Percentiles rank a stretch among this genome's conserved stretches.
Conservation (phyloP, 1,140 invertebrate genomes). For the Catajapyx aquilonaris region DNA sequence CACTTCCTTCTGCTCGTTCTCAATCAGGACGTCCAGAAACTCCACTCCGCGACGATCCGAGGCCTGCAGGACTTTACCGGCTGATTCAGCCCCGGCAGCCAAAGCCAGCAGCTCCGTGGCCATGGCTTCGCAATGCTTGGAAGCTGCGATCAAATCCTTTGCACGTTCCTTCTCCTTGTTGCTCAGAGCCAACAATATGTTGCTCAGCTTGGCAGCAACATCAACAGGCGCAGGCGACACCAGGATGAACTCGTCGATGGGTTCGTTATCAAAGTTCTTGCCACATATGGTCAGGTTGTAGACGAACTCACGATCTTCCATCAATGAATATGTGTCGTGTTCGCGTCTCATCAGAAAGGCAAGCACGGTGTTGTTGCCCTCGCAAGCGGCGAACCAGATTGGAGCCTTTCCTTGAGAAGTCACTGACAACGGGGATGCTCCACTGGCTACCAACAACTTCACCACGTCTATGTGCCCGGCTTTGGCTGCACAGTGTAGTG, state of each 20-base stretch:
- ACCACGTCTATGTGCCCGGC: conserved; percentile 90
- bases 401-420: conserved; percentile 85
- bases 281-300: conserved; percentile 98
- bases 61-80: conserved; percentile 73
- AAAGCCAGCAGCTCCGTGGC: conserved; percentile 87
- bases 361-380: conserved; percentile 87
- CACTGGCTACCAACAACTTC: conserved; percentile 81
- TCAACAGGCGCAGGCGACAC: conserved; percentile 94
- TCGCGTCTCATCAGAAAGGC: conserved; percentile 93
- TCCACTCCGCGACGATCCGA: conserved; percentile 79
- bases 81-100: conserved; percentile 80
- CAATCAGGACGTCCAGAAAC: conserved; percentile 92
- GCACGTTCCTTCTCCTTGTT: conserved; percentile 89
- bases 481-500: conserved; percentile 85
- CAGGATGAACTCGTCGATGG: conserved; percentile 89
- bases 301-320: conserved; percentile 93
- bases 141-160: conserved; percentile 83
- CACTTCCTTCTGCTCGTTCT: conserved; percentile 96
- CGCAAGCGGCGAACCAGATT: conserved; percentile 89
- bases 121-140: conserved; percentile 90
- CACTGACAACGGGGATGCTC: conserved; percentile 79
- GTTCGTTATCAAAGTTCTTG: conserved; percentile 87
- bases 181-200: conserved; percentile 68
- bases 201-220: conserved; percentile 91
- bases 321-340: conserved; percentile 86